Conservation (phyloP, 2,888 invertebrate species). For the Crocallis elinguaria region DNA sequence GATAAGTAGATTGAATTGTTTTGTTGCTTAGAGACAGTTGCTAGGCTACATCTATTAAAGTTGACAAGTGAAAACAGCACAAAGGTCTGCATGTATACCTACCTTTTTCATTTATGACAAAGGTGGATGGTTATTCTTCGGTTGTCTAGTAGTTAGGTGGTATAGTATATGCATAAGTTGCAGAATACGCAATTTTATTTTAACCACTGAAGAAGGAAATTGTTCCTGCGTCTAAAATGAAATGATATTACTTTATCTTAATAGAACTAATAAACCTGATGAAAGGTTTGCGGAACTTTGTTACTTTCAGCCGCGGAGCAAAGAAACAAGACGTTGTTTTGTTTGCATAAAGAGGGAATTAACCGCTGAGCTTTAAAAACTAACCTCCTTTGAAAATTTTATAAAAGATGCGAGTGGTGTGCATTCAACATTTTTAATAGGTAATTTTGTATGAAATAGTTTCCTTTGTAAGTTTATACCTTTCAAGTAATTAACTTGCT, state of each 20-base stretch:
- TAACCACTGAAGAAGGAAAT: not conserved
- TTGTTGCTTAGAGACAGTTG: constrained; percentile 57
- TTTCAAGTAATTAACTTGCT: constrained; percentile 35
- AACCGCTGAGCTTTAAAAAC: constrained; percentile 67
- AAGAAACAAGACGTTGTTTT: constrained; percentile 49
- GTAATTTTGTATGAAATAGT: constrained; percentile 55
- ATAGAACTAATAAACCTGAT: constrained; percentile 18
- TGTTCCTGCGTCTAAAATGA: not conserved
- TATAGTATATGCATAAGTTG: too few relatives aligned
- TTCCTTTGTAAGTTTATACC: constrained; percentile 54
- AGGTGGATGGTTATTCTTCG: too few relatives aligned
- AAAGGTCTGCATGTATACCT: too few relatives aligned
- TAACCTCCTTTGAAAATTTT: constrained; percentile 70
- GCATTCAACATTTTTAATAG: constrained; percentile 60
- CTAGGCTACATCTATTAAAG: constrained; percentile 42
- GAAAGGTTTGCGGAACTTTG: constrained; percentile 26
- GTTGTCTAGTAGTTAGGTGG: too few relatives aligned
- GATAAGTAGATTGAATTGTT: constrained; percentile 33
- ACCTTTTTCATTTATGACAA: too few relatives aligned
- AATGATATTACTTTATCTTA: constrained; percentile 8
- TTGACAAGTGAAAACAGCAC: not conserved
- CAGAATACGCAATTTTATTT: too few relatives aligned
- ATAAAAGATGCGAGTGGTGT: constrained; percentile 58
- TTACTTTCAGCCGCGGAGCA: constrained; percentile 32
- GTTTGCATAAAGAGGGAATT: constrained; percentile 66